Conservation (phyloP, 2,113 vertebrate species). For the Caloenas nicobarica region DNA sequence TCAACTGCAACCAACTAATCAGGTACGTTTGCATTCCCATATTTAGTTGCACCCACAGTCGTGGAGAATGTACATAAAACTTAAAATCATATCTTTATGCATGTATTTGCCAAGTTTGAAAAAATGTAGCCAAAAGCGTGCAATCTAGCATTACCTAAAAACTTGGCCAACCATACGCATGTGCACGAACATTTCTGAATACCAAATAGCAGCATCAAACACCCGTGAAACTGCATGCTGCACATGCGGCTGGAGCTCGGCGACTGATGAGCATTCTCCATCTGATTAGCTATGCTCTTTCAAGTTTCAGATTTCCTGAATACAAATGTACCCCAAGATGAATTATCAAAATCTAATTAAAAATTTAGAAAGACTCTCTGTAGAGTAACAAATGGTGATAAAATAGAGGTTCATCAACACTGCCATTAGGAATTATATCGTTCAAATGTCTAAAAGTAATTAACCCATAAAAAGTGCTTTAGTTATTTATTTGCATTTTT, state of each 20-base stretch:
- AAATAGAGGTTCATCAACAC: not conserved
- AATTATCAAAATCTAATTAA: conserved; percentile 16
- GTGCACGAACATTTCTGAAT: not conserved
- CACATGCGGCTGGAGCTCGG: not conserved
- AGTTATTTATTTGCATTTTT: conserved; percentile 26
- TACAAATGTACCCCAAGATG: not conserved
- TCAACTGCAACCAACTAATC: not conserved
- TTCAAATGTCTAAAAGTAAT: conserved; percentile 10
- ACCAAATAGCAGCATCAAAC: not conserved
- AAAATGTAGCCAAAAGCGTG: not conserved
- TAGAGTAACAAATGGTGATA: not conserved
- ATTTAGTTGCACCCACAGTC: not conserved
- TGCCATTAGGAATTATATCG: not conserved
- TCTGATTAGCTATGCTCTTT: not conserved
- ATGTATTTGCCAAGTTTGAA: not conserved
- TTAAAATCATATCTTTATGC: not conserved
- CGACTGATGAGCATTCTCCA: not conserved
- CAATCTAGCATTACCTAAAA: not conserved
- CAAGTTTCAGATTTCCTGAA: not conserved
- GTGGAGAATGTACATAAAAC: not conserved
- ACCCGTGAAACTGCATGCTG: not conserved
- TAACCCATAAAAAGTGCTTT: not conserved
- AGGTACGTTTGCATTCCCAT: not conserved
- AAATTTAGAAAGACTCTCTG: not conserved
- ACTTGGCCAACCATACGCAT: not conserved